phyloP scores from a whole-genome alignment of 2,888 invertebrate species.

The Mythimna albipuncta region DNA sequence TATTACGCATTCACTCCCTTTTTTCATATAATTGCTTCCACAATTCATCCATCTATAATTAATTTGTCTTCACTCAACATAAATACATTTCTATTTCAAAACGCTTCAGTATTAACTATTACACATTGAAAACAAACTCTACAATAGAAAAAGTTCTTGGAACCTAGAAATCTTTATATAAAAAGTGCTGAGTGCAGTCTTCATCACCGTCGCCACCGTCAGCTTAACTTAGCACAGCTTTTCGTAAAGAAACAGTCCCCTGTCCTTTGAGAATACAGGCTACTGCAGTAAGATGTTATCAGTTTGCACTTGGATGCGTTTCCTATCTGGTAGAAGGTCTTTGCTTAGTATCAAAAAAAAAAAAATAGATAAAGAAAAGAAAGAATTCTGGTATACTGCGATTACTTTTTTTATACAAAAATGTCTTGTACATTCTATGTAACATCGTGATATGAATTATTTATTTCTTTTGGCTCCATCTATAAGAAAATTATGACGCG shows the following conservation, averaged over 20 bases:
- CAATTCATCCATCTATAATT: not conserved
- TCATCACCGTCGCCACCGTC: conserved; percentile 15
- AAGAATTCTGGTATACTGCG: too few species aligned
- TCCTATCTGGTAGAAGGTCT: conserved; percentile 11
- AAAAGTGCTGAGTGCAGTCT: conserved; percentile 13
- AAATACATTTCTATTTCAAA: not conserved
- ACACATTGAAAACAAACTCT: not conserved
- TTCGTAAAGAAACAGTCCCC: conserved; percentile 7
- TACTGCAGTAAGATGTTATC: conserved; percentile 20
- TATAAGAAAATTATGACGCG: too few species aligned
- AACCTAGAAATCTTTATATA: not conserved
- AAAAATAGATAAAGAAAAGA: not conserved
- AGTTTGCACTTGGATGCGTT: conserved; percentile 10
- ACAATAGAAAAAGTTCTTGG: not conserved
- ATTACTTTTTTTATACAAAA: too few species aligned
- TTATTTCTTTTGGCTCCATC: too few species aligned
- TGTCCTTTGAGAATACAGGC: conserved; percentile 1
- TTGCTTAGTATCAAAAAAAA: not conserved
- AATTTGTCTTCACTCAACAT: not conserved
- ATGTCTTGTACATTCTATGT: too few species aligned
- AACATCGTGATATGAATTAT: too few species aligned
- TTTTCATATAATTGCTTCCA: not conserved
- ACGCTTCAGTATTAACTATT: not conserved
- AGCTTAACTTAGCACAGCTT: conserved; percentile 21
- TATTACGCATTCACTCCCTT: not conserved